A percentile compares a stretch with the other conserved stretches of the same genome.
These are phyloP conservation scores for Drosophila pruinosa DNA, from an alignment of 1,140 invertebrate genomes.

Conservation along the genomic window DNA sequence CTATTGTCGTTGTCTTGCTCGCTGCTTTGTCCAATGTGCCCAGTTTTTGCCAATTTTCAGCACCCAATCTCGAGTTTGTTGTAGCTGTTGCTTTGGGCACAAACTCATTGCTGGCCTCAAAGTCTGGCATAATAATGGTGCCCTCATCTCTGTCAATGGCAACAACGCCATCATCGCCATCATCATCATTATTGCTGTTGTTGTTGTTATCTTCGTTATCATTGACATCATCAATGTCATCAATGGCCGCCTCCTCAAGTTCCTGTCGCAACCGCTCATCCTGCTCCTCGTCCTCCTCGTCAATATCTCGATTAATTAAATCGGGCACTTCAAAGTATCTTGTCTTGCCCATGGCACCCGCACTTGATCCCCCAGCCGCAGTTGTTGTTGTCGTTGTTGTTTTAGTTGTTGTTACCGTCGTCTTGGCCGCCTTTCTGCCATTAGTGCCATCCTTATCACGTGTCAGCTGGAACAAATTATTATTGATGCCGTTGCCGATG, in stretches of 20 bases:
- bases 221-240: conserved; percentile 25
- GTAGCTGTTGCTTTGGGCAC: conserved; percentile 21
- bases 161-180: conserved; percentile 4
- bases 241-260: conserved; percentile 20
- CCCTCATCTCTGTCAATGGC: conserved; percentile 28
- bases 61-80: conserved; percentile 38
- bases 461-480: conserved; percentile 71
- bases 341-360: conserved; percentile 46
- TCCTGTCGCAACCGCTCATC: conserved; percentile 27
- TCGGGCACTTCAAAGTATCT: conserved; percentile 80
- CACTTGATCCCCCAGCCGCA: conserved; percentile 2
- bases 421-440: conserved; percentile 63
- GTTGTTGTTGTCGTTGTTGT: conserved; percentile 18
- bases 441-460: conserved; percentile 49
- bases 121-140: conserved; percentile 44
- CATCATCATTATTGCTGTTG: neutral
- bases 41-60: conserved; percentile 63
- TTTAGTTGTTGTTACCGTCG: conserved; percentile 50
- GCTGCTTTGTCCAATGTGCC: conserved; percentile 57
- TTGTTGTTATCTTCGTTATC: neutral
- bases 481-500: conserved; percentile 49
- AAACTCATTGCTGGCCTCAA: conserved; percentile 42
- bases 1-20: conserved; percentile 25
- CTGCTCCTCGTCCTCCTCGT: conserved; percentile 50
- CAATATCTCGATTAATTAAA: conserved; percentile 79